These are phyloP conservation scores for Bhutanitis thaidina DNA, from an alignment of 2,888 invertebrate genomes.

Conservation along the genomic window DNA sequence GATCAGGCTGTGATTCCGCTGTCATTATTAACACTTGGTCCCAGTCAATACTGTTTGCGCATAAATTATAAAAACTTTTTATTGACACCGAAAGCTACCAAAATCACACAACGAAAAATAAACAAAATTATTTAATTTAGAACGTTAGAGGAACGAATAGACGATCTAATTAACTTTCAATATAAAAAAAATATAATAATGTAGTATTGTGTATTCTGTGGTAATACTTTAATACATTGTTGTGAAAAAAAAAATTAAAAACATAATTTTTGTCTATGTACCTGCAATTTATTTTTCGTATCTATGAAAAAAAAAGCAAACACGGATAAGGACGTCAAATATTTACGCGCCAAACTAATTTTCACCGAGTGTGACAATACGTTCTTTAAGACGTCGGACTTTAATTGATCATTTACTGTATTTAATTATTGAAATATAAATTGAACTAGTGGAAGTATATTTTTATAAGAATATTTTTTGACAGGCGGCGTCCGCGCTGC, in stretches of 20 bases:
- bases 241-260: background rate
- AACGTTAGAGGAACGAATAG: too few relatives aligned
- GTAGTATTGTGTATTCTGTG: too few relatives aligned
- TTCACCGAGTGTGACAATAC: too few relatives aligned
- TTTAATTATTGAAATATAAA: too few relatives aligned
- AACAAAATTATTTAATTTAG: background rate
- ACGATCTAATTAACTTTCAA: too few relatives aligned
- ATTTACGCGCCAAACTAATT: background rate
- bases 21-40: constrained; percentile 35
- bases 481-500: constrained; percentile 7
- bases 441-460: too few relatives aligned
- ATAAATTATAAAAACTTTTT: background rate
- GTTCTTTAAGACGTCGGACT: too few relatives aligned
- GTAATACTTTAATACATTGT: too few relatives aligned
- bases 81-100: background rate
- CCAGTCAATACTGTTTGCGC: constrained; percentile 18
- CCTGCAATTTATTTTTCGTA: background rate
- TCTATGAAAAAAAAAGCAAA: background rate
- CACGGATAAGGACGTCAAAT: background rate
- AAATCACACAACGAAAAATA: background rate
- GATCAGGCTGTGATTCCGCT: constrained; percentile 32
- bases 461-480: too few relatives aligned
- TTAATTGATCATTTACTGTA: too few relatives aligned
- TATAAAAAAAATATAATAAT: too few relatives aligned
- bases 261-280: background rate